A percentile compares a stretch with the other conserved stretches of the same genome.
Conservation (phyloP, 2,113 vertebrate species). For the Myanophis thanlyinensis region DNA sequence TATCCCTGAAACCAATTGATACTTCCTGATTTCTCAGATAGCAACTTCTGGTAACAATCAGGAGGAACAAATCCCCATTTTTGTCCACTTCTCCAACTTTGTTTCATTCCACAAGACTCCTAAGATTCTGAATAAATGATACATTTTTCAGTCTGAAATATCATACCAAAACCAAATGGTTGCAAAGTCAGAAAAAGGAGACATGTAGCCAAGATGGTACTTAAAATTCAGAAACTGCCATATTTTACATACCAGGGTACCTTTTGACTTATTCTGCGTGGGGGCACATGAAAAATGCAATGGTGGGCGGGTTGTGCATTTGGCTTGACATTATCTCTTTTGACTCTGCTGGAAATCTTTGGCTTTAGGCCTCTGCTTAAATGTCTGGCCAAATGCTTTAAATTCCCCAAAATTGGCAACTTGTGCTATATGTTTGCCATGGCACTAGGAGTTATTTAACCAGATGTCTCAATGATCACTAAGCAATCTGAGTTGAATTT, state of each 20-base stretch:
- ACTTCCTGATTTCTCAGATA: background rate
- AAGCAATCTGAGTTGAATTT: background rate
- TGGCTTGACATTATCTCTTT: background rate
- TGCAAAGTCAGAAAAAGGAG: background rate
- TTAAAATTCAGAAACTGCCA: slow-evolving; percentile 5
- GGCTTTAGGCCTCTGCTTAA: background rate
- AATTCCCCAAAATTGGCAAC: background rate
- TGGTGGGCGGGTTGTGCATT: background rate
- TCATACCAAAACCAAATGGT: background rate
- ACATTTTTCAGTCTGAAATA: slow-evolving; percentile 1
- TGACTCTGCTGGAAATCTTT: slow-evolving; percentile 4
- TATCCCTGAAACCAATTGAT: slow-evolving; percentile 3
- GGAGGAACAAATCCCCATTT: background rate
- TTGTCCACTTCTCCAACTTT: fast-evolving
- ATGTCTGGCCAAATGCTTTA: background rate
- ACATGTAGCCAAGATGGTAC: background rate
- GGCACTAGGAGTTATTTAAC: background rate
- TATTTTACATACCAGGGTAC: background rate
- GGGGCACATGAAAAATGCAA: background rate
- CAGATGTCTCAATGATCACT: background rate
- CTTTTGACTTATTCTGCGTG: background rate
- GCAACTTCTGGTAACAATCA: background rate
- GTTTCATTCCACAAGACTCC: slow-evolving; percentile 11
- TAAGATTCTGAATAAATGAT: background rate
- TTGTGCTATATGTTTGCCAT: background rate